phyloP scores from a whole-genome alignment of 2,113 vertebrate genomes.

The Lontra canadensis region DNA sequence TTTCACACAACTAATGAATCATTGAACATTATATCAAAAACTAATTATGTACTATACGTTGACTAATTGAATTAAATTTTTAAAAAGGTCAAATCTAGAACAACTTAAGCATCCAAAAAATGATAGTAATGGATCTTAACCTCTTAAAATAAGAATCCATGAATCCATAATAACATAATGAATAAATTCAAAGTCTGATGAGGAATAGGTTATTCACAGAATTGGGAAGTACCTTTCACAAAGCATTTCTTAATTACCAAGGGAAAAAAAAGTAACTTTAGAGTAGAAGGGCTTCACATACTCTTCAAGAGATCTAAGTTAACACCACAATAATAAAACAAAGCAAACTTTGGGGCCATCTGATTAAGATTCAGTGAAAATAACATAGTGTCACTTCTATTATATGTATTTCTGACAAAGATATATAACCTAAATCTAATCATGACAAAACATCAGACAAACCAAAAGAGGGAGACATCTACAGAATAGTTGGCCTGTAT shows the following conservation, averaged over 20 bases:
- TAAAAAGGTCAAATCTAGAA: neutral
- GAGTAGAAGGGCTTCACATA: neutral
- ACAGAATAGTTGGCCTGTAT: neutral
- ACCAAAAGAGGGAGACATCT: neutral
- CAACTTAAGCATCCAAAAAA: neutral
- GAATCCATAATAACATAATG: neutral
- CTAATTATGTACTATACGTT: too few species aligned
- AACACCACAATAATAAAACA: neutral
- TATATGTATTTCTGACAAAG: neutral
- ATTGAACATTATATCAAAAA: too few species aligned
- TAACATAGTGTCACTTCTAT: neutral
- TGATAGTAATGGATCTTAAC: neutral
- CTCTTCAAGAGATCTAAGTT: neutral
- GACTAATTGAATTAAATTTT: too few species aligned
- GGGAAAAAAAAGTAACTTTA: neutral
- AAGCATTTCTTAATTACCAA: neutral
- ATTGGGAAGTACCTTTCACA: neutral
- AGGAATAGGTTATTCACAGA: neutral
- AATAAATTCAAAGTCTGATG: conserved; percentile 2
- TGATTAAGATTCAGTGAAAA: neutral
- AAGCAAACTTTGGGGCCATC: neutral
- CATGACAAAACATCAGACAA: neutral
- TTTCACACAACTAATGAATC: too few species aligned
- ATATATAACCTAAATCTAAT: neutral
- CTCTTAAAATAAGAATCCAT: neutral